Base-by-base conservation (phyloP, 2,888 invertebrate genomes). In the Nomada lathburiana region DNA sequence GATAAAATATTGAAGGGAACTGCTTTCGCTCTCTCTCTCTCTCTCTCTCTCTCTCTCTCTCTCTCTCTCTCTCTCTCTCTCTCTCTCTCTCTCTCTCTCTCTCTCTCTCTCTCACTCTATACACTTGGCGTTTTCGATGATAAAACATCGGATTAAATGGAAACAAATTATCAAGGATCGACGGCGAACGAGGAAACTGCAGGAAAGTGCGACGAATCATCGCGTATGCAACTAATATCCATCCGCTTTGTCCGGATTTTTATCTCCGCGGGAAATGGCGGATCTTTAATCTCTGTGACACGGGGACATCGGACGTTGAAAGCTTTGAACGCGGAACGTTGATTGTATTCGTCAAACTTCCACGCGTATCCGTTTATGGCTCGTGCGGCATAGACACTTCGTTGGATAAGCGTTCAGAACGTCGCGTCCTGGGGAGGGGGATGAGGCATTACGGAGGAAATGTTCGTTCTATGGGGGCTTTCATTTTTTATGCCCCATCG, bases 311-410 rank as follows among this genome's bases (percentile, higher is more conserved):
- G 55, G 67, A 67, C 80, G 80, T 42, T 71, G 72, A 68, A 72
- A 68, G 80, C 80, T 80, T 72, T 59, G 80, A 72, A 70, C 69
- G 23, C 16, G 26, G 29, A 63, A 71, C 80, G 80, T 79, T 80
- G 80, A 80, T 79, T 80, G 68, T 80, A 80, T 79, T 79, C 79
- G 79, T 80, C 68, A 55, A 80, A 80, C 68, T 79, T 80, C 42
- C 44, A 29, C 68, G n/a, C 68, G 23, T n/a, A 29, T 59, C 42
- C 62, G 72, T 67, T 79, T 50, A 60, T 18, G 42, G 52, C 36
- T 53, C 9, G 36, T 23, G 47, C 53, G 36, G 42, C 23, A n/a
- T 44, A 59, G 36, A 74, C 60, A 67, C 71, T 50, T 47, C 36
- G 13, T 5, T 2, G 52, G 64, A 78, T 65, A 55, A 60, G 53